phyloP scores from a whole-genome alignment of 2,888 invertebrate genomes.

The Autographa pulchrina region DNA sequence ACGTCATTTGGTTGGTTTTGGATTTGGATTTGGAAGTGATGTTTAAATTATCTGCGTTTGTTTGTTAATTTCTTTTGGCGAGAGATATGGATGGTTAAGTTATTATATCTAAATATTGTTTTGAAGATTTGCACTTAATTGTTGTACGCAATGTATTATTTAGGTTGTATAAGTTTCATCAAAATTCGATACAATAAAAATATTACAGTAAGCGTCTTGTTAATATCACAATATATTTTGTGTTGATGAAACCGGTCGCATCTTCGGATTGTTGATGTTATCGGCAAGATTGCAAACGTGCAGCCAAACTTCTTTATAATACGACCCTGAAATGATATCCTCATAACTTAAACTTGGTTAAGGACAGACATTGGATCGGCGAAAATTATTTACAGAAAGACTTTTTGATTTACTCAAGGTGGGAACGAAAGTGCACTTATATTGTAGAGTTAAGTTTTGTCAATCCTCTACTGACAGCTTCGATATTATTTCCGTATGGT shows the following conservation, averaged over 20 bases:
- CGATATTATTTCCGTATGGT: no score
- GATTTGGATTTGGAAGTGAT: background rate
- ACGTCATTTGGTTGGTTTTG: slow-evolving; percentile 8
- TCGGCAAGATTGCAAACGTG: background rate
- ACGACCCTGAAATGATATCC: background rate
- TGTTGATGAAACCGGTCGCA: background rate
- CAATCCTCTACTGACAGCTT: no score
- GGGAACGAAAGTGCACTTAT: no score
- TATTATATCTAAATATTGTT: no score
- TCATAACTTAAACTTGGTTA: background rate
- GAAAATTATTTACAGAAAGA: no score
- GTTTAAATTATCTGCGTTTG: background rate
- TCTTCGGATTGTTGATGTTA: background rate
- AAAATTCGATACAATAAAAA: no score
- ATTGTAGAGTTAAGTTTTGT: no score
- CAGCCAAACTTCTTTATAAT: background rate
- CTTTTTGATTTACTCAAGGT: no score
- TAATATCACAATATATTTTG: background rate
- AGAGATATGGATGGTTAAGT: no score
- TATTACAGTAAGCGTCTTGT: background rate
- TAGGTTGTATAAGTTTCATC: no score
- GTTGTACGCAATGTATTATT: no score
- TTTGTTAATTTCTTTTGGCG: background rate
- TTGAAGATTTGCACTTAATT: no score
- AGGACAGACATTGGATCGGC: background rate